These are phyloP conservation scores for Troides helena DNA, from an alignment of 2,888 invertebrate genomes.

Conservation along the genomic window DNA sequence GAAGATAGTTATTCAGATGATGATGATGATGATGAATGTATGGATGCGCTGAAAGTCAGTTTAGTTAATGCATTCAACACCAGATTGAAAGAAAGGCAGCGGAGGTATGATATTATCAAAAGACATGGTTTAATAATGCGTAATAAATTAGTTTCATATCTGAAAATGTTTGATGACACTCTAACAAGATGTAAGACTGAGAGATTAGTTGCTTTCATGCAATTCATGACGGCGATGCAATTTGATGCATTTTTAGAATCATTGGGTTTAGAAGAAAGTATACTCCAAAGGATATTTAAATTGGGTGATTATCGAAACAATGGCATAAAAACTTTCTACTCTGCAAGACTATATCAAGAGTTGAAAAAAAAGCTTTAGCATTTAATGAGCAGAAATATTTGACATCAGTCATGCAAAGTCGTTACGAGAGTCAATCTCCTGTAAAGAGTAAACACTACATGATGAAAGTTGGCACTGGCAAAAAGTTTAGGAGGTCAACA, in stretches of 20 bases:
- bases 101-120: conserved; percentile 86
- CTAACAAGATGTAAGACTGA: conserved; percentile 80
- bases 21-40: conserved; percentile 71
- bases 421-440: conserved; percentile 61
- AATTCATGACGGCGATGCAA: conserved; percentile 85
- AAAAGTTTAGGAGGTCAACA: conserved; percentile 59
- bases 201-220: conserved; percentile 86
- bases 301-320: conserved; percentile 84
- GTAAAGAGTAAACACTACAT: conserved; percentile 44
- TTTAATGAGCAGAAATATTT: conserved; percentile 70
- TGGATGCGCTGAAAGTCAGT: conserved; percentile 84
- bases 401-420: conserved; percentile 57
- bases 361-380: conserved; percentile 81
- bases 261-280: conserved; percentile 84
- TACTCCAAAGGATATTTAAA: conserved; percentile 81
- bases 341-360: conserved; percentile 83
- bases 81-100: conserved; percentile 85
- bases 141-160: conserved; percentile 84
- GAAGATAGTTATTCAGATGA: conserved; percentile 71
- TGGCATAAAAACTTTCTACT: conserved; percentile 84
- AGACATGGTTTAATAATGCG: conserved; percentile 89
- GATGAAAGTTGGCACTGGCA: conserved; percentile 44
- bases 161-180: conserved; percentile 84
- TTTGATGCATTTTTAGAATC: conserved; percentile 90
- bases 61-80: conserved; percentile 88